These are phyloP conservation scores for Lissonota sp. DNA, from an alignment of 2,888 invertebrate genomes.

Conservation along the genomic window DNA sequence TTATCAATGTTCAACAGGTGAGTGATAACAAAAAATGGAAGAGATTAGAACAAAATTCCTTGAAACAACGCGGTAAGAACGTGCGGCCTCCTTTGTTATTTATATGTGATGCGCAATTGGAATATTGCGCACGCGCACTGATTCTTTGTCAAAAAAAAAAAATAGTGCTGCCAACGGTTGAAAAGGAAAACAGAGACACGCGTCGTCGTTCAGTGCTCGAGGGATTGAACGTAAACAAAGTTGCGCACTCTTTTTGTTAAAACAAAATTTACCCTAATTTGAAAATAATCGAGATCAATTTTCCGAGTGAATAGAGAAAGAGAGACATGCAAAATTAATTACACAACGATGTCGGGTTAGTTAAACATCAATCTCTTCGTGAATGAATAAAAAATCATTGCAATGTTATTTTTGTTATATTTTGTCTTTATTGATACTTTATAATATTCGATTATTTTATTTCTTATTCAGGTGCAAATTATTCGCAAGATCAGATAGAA, in stretches of 20 bases:
- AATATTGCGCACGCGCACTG: background rate
- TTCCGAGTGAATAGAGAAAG: background rate
- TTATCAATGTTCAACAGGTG: no score
- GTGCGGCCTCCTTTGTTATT: background rate
- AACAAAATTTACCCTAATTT: no score
- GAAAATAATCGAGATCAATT: no score
- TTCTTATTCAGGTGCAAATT: constrained; percentile 31
- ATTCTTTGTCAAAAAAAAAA: background rate
- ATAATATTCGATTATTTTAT: background rate
- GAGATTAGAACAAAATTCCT: no score
- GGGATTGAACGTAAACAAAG: background rate
- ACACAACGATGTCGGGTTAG: constrained; percentile 39
- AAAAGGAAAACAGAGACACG: background rate
- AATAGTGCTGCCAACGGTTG: background rate
- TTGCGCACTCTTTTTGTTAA: no score
- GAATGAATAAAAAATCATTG: no score
- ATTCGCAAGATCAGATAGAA: constrained; percentile 62
- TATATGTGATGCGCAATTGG: background rate
- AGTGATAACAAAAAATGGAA: no score
- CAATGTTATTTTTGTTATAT: background rate
- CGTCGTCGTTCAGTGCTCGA: background rate
- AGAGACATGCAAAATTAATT: background rate
- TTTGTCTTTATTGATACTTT: background rate
- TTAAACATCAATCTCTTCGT: background rate
- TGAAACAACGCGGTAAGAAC: no score